Evolutionary conservation across 2,797 vertebrate species (phyloP).

Genomic region (Spheniscus humboldti): DNA sequence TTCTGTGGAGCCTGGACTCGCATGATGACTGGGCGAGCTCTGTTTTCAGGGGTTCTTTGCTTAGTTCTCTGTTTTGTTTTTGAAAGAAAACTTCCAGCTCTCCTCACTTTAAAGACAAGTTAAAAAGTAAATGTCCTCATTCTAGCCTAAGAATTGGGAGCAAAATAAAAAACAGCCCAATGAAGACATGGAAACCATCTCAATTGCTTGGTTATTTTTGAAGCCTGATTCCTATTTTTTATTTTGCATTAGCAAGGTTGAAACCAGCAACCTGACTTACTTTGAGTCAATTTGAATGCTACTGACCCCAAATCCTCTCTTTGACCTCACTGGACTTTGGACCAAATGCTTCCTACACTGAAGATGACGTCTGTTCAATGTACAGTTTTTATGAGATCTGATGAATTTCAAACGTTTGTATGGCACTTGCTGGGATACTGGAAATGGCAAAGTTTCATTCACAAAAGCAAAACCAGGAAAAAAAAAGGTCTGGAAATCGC

Average conservation of each 20-base stretch:
- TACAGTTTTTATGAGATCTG: neutral
- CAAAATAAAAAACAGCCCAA: neutral
- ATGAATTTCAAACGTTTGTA: neutral
- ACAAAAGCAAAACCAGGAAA: neutral
- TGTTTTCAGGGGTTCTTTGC: neutral
- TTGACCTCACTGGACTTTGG: neutral
- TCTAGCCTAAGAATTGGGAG: neutral
- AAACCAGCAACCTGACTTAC: neutral
- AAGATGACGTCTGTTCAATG: neutral
- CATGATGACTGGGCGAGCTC: neutral
- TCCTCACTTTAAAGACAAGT: neutral
- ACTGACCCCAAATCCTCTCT: neutral
- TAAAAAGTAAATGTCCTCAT: neutral
- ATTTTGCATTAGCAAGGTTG: neutral
- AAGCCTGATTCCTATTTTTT: neutral
- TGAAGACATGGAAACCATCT: neutral
- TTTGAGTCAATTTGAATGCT: neutral
- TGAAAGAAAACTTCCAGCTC: neutral
- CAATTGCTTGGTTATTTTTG: neutral
- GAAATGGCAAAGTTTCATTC: neutral
- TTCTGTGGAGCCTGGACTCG: neutral
- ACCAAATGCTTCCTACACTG: neutral
- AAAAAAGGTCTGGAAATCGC: neutral
- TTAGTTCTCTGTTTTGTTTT: neutral
- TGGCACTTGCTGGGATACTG: neutral